Evolutionary conservation across 1,140 invertebrate genomes (phyloP).

Genomic region (Drosophila equinoxialis): DNA sequence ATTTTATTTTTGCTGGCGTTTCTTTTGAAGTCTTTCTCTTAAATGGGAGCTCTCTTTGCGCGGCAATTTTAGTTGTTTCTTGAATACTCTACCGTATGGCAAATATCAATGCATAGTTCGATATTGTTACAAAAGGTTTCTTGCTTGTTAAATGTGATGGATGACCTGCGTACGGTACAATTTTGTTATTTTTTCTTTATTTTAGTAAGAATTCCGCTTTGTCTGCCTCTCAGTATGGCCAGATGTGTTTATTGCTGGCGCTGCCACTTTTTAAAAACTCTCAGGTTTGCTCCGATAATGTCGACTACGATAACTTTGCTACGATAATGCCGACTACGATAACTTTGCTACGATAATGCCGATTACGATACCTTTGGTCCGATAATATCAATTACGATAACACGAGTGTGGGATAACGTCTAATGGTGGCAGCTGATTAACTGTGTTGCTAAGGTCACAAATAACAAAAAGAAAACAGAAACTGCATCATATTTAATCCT

Average conservation of each 20-base stretch:
- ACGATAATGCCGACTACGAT: too few relatives aligned
- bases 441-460: background rate
- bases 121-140: constrained; percentile 22
- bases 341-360: too few relatives aligned
- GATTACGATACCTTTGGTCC: too few relatives aligned
- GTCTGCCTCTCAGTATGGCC: constrained; percentile 38
- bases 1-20: constrained; percentile 39
- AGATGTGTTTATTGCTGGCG: background rate
- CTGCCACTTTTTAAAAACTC: background rate
- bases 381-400: too few relatives aligned
- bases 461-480: background rate
- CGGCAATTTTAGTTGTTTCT: constrained; percentile 20
- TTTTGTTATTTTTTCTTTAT: constrained; percentile 15
- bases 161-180: constrained; percentile 40
- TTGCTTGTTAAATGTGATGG: constrained; percentile 15
- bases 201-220: constrained; percentile 34
- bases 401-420: too few relatives aligned
- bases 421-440: background rate
- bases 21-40: constrained; percentile 46
- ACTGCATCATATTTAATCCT: background rate
- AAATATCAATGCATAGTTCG: constrained; percentile 19
- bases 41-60: constrained; percentile 40
- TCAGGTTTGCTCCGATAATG: too few relatives aligned
- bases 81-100: constrained; percentile 20
- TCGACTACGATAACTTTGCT: too few relatives aligned